Percentiles rank a stretch among this genome's conserved stretches.
Conservation (phyloP, 2,797 vertebrate genomes). For the Craterocephalus amniculus region DNA sequence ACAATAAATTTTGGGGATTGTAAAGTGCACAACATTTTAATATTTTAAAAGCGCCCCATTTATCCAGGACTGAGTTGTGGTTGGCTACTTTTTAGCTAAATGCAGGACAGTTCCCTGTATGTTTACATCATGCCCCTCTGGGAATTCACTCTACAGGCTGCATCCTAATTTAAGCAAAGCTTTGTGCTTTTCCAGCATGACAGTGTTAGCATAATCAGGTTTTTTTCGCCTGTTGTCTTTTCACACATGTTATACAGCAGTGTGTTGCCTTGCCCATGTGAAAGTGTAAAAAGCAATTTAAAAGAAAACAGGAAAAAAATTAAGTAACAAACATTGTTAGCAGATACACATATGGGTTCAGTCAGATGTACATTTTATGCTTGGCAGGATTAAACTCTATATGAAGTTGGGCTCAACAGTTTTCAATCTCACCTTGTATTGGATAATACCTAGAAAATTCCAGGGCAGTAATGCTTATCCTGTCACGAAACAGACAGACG, state of each 20-base stretch:
- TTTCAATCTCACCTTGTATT: neutral
- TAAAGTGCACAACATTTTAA: conserved; percentile 14
- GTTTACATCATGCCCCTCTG: neutral
- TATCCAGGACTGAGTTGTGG: neutral
- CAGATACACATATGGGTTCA: neutral
- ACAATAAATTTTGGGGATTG: conserved; percentile 34
- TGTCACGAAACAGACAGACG: too few species aligned
- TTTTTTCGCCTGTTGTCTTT: neutral
- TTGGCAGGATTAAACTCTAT: neutral
- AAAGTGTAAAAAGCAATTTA: neutral
- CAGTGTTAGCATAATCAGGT: neutral
- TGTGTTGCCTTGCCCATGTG: neutral
- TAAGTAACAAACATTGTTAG: neutral
- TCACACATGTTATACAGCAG: neutral
- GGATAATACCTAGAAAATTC: neutral
- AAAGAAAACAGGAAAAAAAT: neutral
- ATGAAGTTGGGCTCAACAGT: neutral
- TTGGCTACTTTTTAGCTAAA: neutral
- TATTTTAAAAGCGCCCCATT: neutral
- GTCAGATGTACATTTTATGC: neutral
- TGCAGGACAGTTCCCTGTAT: neutral
- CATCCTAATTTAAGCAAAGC: neutral
- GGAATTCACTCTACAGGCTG: neutral
- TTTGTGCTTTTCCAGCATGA: neutral
- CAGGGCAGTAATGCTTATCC: neutral